Base-by-base conservation (phyloP, 2,113 vertebrate genomes). In the Tragulus kanchil region DNA sequence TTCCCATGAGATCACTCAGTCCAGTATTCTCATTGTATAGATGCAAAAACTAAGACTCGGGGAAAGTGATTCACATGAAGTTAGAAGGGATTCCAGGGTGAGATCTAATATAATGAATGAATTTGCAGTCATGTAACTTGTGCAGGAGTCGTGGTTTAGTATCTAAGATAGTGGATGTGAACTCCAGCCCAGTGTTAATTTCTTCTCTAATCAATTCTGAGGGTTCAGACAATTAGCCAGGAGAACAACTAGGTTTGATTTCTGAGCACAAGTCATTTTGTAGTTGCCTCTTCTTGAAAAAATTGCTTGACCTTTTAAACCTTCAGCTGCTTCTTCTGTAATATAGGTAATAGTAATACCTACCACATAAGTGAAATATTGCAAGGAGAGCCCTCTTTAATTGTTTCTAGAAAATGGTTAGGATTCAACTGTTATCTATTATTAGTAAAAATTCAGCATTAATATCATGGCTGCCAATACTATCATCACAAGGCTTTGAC, bases 251-350 rank as follows among this genome's bases (percentile, higher is more conserved):
- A 52, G 48, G 3, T 23, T 83, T 71, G 42, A 42, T 62, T 69
- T n/a, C 62, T 67, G 59, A 36, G 16, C 36, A 45, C 0, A 36
- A 21, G 3, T 48, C 23, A 73, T 25, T 95, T 69, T 42, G 12
- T 69, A 82, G 31, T 81, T 82, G 16, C 94, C 45, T 96, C 42
- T 62, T 87, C 73, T 91, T 91, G 42, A 88, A 79, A 52, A 86
- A 93, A 95, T 90, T 65, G 93, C 9, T 84, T 83, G 59, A 26
- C 65, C 82, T 86, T 92, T 64, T 58, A 75, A 85, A 86, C 85
- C 69, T 71, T 90, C 19, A 67, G 42, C 61, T 94, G 78, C 26
- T 13, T 16, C 19, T 79, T 69, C 59, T 64, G 6, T 73, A 73
- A 25, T 89, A 16, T 87, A 21, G 50, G 11, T 92, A 83, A 59